Evolutionary conservation across 2,113 vertebrate species (phyloP).

Genomic region (Pagrus major): DNA sequence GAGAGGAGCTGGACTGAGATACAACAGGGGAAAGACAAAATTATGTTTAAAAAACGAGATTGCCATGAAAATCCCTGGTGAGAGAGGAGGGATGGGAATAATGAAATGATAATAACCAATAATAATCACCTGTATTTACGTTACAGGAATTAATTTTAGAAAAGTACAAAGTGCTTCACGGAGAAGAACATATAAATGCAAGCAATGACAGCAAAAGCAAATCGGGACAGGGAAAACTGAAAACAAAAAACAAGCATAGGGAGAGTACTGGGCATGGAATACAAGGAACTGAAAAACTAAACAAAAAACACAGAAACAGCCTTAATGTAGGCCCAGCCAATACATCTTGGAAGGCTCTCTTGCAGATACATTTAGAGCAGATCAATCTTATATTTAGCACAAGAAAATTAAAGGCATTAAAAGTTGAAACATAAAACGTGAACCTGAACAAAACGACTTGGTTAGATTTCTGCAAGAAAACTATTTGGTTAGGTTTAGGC

Average conservation of each 20-base stretch:
- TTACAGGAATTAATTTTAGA: neutral
- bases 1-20: neutral
- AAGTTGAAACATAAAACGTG: too few species aligned
- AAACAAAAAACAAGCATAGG: neutral
- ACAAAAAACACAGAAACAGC: neutral
- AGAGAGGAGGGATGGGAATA: neutral
- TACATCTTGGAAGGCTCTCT: neutral
- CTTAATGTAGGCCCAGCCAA: neutral
- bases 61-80: neutral
- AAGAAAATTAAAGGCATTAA: neutral
- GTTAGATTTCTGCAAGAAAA: too few species aligned
- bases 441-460: too few species aligned
- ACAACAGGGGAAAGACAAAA: neutral
- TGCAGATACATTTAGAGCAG: neutral
- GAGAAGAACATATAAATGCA: neutral
- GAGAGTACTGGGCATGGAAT: neutral
- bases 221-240: neutral
- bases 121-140: neutral
- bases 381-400: neutral
- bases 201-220: neutral
- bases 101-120: slow-evolving; percentile 5
- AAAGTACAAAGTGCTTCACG: neutral
- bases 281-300: neutral
- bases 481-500: too few species aligned
- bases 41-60: neutral